phyloP scores from a whole-genome alignment of 2,888 invertebrate genomes.

The Corythucha ciliata region DNA sequence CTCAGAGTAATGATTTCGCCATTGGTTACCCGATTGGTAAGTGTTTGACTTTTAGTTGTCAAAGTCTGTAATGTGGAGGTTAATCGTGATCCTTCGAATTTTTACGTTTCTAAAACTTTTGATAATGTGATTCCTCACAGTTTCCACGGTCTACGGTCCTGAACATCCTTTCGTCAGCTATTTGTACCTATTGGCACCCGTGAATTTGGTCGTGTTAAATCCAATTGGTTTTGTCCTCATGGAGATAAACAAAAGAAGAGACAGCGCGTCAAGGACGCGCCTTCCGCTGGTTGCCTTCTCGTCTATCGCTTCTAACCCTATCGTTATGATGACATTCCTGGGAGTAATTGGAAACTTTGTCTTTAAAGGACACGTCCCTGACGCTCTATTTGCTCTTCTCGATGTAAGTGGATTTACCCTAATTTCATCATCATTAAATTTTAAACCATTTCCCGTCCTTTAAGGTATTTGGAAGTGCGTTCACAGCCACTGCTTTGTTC shows the following conservation, averaged over 20 bases:
- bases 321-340: slow-evolving; percentile 84
- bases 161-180: slow-evolving; percentile 83
- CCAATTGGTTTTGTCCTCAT: slow-evolving; percentile 82
- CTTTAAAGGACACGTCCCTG: slow-evolving; percentile 68
- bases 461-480: slow-evolving; percentile 73
- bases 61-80: too few species aligned
- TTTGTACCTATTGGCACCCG: slow-evolving; percentile 87
- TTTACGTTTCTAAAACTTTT: not conserved
- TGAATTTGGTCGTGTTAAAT: slow-evolving; percentile 83
- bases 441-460: slow-evolving; percentile 26
- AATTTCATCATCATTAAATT: slow-evolving; percentile 3
- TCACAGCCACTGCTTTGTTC: slow-evolving; percentile 84
- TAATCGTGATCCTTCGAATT: too few species aligned
- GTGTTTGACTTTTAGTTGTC: slow-evolving; percentile 36
- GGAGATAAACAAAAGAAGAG: slow-evolving; percentile 61
- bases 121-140: slow-evolving; percentile 44
- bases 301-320: slow-evolving; percentile 76
- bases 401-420: slow-evolving; percentile 47
- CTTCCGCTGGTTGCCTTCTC: slow-evolving; percentile 43
- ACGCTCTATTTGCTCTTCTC: slow-evolving; percentile 62
- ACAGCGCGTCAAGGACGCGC: slow-evolving; percentile 13
- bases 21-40: slow-evolving; percentile 90
- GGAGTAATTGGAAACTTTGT: slow-evolving; percentile 77
- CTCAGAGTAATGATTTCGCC: slow-evolving; percentile 96
- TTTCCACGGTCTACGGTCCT: slow-evolving; percentile 72